phyloP scores from a whole-genome alignment of 2,113 vertebrate species.

The Panthera leo region DNA sequence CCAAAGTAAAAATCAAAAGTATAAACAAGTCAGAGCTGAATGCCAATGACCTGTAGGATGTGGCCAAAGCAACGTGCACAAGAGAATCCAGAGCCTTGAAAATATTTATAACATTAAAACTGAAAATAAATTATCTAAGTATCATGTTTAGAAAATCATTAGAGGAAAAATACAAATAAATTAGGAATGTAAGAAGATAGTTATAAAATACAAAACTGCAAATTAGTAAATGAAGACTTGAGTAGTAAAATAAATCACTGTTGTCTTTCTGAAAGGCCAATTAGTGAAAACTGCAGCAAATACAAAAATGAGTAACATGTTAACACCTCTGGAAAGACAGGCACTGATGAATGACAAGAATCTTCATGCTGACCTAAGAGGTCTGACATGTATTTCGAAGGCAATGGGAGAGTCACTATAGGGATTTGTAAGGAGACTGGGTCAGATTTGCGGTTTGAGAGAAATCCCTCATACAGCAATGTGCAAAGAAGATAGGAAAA shows the following conservation, averaged over 20 bases:
- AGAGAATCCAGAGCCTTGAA: constrained; percentile 35
- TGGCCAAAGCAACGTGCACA: not conserved
- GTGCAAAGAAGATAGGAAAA: not conserved
- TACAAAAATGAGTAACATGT: not conserved
- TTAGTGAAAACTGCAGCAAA: not conserved
- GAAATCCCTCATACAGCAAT: not conserved
- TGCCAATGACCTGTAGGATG: not conserved
- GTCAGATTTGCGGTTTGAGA: not conserved
- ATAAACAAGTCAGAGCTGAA: not conserved
- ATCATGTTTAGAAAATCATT: not conserved
- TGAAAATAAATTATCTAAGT: not conserved
- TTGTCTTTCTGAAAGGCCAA: not conserved
- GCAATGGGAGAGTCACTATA: not conserved
- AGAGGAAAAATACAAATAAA: constrained; percentile 5
- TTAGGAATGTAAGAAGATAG: not conserved
- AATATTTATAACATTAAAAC: not conserved
- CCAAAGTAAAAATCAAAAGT: not conserved
- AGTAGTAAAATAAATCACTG: not conserved
- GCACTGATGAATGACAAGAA: not conserved
- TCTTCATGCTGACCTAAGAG: not conserved
- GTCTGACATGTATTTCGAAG: not conserved
- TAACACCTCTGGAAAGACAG: not conserved
- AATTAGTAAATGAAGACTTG: not conserved
- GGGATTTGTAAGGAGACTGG: not conserved
- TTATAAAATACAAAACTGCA: not conserved